Percentiles rank a stretch among this genome's conserved stretches.
Conservation (phyloP, 2,888 invertebrate species). For the Tethea ocularis region DNA sequence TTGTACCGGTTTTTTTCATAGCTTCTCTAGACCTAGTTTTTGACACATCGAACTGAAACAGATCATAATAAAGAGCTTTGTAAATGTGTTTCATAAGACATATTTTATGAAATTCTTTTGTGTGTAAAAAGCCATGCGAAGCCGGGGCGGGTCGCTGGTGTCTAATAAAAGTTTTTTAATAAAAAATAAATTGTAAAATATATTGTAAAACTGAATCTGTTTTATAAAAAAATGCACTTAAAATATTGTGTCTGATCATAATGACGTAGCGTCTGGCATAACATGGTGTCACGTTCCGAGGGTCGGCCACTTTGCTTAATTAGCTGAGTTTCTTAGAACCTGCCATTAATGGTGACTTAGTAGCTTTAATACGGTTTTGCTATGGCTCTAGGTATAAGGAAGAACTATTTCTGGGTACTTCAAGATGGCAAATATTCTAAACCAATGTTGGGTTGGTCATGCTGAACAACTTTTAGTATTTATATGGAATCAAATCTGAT, state of each 20-base stretch:
- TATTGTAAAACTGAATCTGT: too few species aligned
- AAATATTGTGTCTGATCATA: neutral
- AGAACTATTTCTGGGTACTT: too few species aligned
- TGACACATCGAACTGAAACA: neutral
- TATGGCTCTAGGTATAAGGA: too few species aligned
- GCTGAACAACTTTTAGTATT: too few species aligned
- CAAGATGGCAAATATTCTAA: too few species aligned
- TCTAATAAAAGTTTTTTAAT: too few species aligned
- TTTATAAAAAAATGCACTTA: neutral
- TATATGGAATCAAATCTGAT: too few species aligned
- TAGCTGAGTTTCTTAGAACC: neutral
- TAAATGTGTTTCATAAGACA: neutral
- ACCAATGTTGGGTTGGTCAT: too few species aligned
- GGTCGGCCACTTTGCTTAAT: constrained; percentile 9
- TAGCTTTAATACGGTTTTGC: neutral
- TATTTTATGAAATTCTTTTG: too few species aligned
- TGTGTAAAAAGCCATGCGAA: too few species aligned
- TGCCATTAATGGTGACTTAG: neutral
- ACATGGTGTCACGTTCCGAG: neutral
- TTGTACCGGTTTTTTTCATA: constrained; percentile 3
- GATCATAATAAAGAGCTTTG: neutral
- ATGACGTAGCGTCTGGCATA: constrained; percentile 7
- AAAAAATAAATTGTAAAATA: too few species aligned
- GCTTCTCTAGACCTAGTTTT: neutral
- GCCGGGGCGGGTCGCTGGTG: too few species aligned